These are phyloP conservation scores for Lysandra bellargus DNA, from an alignment of 2,888 invertebrate species.

Conservation along the genomic window DNA sequence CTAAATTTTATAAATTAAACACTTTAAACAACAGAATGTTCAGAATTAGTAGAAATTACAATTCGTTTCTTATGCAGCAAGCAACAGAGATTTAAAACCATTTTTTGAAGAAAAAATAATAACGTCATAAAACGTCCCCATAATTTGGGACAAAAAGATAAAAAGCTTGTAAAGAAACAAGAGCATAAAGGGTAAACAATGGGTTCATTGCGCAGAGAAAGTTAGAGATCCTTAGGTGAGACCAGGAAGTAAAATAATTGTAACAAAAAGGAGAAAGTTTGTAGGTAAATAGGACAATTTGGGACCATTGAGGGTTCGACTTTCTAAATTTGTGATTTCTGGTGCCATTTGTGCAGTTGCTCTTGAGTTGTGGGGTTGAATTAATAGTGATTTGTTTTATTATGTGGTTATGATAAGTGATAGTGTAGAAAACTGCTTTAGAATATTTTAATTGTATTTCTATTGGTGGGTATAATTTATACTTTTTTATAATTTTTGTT, in stretches of 20 bases:
- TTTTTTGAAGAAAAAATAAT: slow-evolving; percentile 22
- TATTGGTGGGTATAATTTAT: not conserved
- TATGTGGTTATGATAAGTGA: not conserved
- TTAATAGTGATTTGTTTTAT: not conserved
- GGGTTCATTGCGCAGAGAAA: slow-evolving; percentile 71
- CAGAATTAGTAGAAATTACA: not conserved
- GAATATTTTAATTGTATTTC: not conserved
- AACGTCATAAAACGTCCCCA: slow-evolving; percentile 23
- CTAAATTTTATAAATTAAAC: not conserved
- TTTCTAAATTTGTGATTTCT: slow-evolving; percentile 68
- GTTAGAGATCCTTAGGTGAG: slow-evolving; percentile 67
- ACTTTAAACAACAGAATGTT: not conserved
- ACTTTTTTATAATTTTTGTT: not conserved
- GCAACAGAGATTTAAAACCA: not conserved
- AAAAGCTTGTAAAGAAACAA: slow-evolving; percentile 33
- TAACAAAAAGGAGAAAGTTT: slow-evolving; percentile 78
- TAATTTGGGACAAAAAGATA: slow-evolving; percentile 33
- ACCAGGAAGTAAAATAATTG: slow-evolving; percentile 70
- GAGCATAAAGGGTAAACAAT: slow-evolving; percentile 37
- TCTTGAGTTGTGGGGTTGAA: slow-evolving; percentile 46
- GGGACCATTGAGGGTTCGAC: slow-evolving; percentile 65
- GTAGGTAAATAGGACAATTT: slow-evolving; percentile 57
- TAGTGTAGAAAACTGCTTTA: not conserved
- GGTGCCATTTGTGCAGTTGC: slow-evolving; percentile 67
- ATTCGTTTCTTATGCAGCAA: not conserved